Base-by-base conservation (phyloP, 37 sponge, comb jelly and placozoan species). In the Spongilla lacustris region DNA sequence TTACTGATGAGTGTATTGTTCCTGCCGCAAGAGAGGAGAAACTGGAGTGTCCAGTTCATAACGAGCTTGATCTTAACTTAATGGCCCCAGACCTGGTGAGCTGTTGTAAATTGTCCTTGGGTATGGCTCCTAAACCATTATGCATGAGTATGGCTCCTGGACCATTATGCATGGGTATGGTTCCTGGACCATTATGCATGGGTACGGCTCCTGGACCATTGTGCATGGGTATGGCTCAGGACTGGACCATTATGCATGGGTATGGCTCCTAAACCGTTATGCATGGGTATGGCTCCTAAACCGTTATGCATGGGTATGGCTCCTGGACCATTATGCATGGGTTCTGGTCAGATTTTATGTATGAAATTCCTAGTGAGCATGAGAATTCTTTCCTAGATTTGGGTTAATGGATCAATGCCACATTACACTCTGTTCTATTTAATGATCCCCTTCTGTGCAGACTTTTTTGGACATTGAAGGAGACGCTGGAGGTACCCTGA, bases 1-100 rank as follows among this genome's bases (percentile, higher is more conserved):
- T 33, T 24, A 5, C 84, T 36, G 70, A 78, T 26, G 74, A 87
- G 66, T 82, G 86, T 23, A 75, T 94, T 9, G 78, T 78, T 11
- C 50, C 85, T 9, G 81, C 88, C 29, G 72, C 48, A 0, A 50
- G 28, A 9, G 69, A 76, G 69, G 67, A 90, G 6, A 58, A 48
- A 23, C 67, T 94, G 25, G 71, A 83, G 68, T 94, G 94, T 25
- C 74, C 78, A 17, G 9, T 87, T 17, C 94, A 94, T 71, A 88
- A 75, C n/a, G 27, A 75, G 31, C 46, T 90, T 50, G 66, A 80
- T 32, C 22, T 84, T 24, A 67, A 78, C 25, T 83, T 84, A 29
- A 76, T 87, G 22, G 87, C 84, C 14, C 91, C 94, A 27, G 94
- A 94, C 35, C 69, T 94, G 90, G 94, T 94, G 46, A 76, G 91